phyloP scores from a whole-genome alignment of 2,888 invertebrate genomes.

The Lacanobia oleracea region DNA sequence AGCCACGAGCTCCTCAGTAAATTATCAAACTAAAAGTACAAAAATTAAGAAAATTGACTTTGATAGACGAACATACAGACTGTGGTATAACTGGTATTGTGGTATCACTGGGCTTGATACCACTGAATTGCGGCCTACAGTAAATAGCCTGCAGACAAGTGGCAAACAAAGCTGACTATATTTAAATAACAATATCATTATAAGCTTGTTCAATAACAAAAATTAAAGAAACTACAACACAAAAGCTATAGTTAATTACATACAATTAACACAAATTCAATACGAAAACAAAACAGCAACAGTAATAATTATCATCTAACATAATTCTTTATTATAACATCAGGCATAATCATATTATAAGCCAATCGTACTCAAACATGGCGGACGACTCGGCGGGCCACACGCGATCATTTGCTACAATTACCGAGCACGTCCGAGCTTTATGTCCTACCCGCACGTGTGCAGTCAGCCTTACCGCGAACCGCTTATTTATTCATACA shows the following conservation, averaged over 20 bases:
- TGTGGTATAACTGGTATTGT: too few species aligned
- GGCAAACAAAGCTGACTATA: too few species aligned
- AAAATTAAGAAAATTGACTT: too few species aligned
- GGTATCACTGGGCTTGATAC: too few species aligned
- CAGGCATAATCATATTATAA: slow-evolving; percentile 63
- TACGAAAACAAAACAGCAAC: slow-evolving; percentile 10
- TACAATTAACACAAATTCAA: slow-evolving; percentile 32
- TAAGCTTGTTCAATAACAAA: not conserved
- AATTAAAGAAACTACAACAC: not conserved
- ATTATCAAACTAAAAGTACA: too few species aligned
- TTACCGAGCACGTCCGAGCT: slow-evolving; percentile 70
- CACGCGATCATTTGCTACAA: slow-evolving; percentile 72
- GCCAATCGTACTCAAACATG: slow-evolving; percentile 63
- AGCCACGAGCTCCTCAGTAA: too few species aligned
- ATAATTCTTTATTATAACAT: slow-evolving; percentile 60
- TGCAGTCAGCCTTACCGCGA: slow-evolving; percentile 64
- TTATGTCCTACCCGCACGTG: slow-evolving; percentile 70
- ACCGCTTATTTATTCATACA: slow-evolving; percentile 69
- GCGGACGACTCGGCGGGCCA: slow-evolving; percentile 34
- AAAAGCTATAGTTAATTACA: not conserved
- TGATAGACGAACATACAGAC: too few species aligned
- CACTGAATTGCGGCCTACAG: too few species aligned
- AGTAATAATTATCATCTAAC: slow-evolving; percentile 40
- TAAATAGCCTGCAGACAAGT: too few species aligned
- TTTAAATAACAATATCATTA: too few species aligned